phyloP scores from a whole-genome alignment of 2,888 invertebrate species.

The Lagria hirta region DNA sequence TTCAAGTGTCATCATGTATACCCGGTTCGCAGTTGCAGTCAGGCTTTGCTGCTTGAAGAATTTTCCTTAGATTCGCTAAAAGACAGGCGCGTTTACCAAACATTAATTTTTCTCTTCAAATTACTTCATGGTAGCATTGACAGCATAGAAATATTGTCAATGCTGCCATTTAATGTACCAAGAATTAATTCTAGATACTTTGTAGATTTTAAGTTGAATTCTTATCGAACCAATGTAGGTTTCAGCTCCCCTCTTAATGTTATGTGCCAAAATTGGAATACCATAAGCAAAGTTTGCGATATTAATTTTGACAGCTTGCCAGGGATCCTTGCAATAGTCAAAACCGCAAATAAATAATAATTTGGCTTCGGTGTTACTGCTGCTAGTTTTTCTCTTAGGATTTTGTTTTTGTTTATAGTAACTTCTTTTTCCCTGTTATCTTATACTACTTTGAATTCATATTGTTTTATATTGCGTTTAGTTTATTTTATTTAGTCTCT shows the following conservation, averaged over 20 bases:
- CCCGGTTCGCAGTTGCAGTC: not conserved
- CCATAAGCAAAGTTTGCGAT: no score
- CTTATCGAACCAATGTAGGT: not conserved
- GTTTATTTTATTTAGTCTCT: no score
- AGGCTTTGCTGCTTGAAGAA: not conserved
- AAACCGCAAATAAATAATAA: no score
- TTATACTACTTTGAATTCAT: no score
- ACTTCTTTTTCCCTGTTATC: no score
- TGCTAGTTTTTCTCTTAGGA: no score
- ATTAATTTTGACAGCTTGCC: no score
- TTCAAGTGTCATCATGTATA: slow-evolving; percentile 1
- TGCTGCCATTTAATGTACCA: not conserved
- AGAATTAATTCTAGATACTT: not conserved
- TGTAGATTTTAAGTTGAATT: not conserved
- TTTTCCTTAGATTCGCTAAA: not conserved
- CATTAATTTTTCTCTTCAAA: slow-evolving; percentile 1
- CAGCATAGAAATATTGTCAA: not conserved
- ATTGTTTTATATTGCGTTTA: no score
- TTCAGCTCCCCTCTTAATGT: not conserved
- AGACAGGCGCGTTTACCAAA: not conserved
- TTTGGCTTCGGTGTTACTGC: no score
- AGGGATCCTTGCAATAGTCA: no score
- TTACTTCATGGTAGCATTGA: slow-evolving; percentile 1
- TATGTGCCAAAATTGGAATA: no score
- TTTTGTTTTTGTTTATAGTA: no score